These are phyloP conservation scores for Dynastes hyllus DNA, from an alignment of 2,888 invertebrate species.

Conservation along the genomic window DNA sequence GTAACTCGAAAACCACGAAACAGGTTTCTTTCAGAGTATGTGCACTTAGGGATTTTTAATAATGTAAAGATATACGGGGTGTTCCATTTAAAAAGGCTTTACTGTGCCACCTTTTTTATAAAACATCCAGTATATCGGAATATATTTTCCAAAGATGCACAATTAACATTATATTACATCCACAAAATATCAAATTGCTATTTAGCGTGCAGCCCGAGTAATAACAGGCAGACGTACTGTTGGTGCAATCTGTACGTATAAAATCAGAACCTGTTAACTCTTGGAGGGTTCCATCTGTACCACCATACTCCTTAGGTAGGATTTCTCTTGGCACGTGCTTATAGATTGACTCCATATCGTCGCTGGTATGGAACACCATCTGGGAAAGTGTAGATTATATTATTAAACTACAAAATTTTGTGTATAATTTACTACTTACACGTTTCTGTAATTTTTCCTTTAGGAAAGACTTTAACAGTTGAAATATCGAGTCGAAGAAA, in stretches of 20 bases:
- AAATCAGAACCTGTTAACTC: slow-evolving; percentile 71
- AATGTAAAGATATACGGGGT: too few species aligned
- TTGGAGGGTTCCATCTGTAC: slow-evolving; percentile 74
- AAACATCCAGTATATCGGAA: too few species aligned
- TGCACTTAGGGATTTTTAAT: too few species aligned
- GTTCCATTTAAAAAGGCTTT: too few species aligned
- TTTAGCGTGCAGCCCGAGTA: too few species aligned
- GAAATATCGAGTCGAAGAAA: slow-evolving; percentile 75
- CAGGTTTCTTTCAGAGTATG: too few species aligned
- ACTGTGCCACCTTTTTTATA: too few species aligned
- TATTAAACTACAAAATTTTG: background rate
- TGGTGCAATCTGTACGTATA: background rate
- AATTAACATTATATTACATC: too few species aligned
- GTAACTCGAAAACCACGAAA: too few species aligned
- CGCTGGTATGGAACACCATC: slow-evolving; percentile 72
- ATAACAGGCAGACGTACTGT: too few species aligned
- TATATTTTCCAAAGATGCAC: too few species aligned
- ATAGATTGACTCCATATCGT: slow-evolving; percentile 74
- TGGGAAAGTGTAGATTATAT: slow-evolving; percentile 58
- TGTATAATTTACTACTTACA: slow-evolving; percentile 64
- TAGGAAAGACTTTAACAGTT: slow-evolving; percentile 76
- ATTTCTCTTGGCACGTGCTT: slow-evolving; percentile 75
- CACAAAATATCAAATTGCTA: too few species aligned
- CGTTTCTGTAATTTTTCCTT: slow-evolving; percentile 77
- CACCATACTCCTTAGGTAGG: slow-evolving; percentile 80